phyloP scores from a whole-genome alignment of 2,888 invertebrate species.

The Clepsis dumicolana region DNA sequence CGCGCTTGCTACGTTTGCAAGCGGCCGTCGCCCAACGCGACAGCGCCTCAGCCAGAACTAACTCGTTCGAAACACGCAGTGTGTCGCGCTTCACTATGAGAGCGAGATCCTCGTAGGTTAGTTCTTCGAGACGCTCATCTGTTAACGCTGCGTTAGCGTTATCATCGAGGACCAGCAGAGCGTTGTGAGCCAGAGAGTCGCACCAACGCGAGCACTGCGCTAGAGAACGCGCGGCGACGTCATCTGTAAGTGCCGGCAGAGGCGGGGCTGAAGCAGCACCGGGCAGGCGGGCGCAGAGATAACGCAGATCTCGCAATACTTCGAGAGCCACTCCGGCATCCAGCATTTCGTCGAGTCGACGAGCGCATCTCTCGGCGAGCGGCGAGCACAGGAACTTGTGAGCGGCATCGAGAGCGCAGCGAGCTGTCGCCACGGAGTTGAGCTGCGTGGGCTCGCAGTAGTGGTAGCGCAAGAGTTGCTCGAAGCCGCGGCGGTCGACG shows the following conservation, averaged over 20 bases:
- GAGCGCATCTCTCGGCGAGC: conserved; percentile 89
- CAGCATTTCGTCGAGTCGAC: conserved; percentile 88
- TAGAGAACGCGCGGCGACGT: conserved; percentile 71
- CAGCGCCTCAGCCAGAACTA: conserved; percentile 87
- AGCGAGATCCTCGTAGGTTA: conserved; percentile 88
- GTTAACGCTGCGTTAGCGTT: conserved; percentile 73
- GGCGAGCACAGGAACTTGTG: conserved; percentile 91
- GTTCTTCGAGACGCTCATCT: conserved; percentile 81
- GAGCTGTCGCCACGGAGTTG: conserved; percentile 88
- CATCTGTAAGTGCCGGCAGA: conserved; percentile 71
- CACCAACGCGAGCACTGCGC: conserved; percentile 84
- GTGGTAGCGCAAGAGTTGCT: conserved; percentile 88
- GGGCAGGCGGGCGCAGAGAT: conserved; percentile 75
- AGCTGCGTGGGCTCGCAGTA: conserved; percentile 88
- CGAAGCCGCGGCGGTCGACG: conserved; percentile 89
- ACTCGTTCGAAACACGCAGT: conserved; percentile 88
- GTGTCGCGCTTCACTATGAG: conserved; percentile 89
- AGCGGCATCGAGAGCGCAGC: conserved; percentile 90
- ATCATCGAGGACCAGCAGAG: conserved; percentile 85
- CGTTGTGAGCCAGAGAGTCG: conserved; percentile 88
- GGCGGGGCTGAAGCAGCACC: conserved; percentile 83
- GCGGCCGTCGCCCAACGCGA: conserved; percentile 83
- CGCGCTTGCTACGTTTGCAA: conserved; percentile 77
- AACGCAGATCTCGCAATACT: conserved; percentile 86
- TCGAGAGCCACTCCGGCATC: conserved; percentile 88